Base-by-base conservation (phyloP, 2,113 vertebrate species). In the Apus apus region DNA sequence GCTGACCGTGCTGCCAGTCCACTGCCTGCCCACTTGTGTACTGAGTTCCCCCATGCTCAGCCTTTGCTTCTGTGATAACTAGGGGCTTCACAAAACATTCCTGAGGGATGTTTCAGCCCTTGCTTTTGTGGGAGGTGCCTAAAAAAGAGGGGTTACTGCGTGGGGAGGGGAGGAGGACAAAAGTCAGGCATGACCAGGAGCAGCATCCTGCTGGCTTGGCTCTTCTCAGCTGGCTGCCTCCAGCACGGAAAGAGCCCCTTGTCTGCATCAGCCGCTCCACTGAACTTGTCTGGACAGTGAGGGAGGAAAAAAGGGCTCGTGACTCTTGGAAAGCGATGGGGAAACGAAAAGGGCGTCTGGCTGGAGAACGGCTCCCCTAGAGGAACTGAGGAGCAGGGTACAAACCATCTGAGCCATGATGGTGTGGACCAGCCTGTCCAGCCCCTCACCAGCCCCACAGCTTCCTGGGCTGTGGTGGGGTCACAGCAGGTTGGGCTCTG, bases 371-470 rank as follows among this genome's bases (percentile, higher is more conserved):
- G 32, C n/a, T 89, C 89, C 58, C 34, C 45, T 21, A 72, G 30
- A 60, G 48, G 32, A 56, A 16, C 6, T 0, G 1, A 87, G 23
- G 46, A 90, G 29, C 32, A 43, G 23, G 5, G 14, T 80, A 36
- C 16, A 53, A 85, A 67, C 0, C 0, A 1, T 21, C 17, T 87
- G 88, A 78, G 17, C 38, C 9, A 4, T n/a, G 29, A 45, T 0
- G 1, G 5, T 54, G 27, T 50, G 46, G 32, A 84, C 16, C 25
- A 83, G 11, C 70, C 36, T 40, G 18, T 50, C 36, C 3, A 2
- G 19, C 32, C 16, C 29, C 34, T 17, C 2, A 4, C n/a, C 26
- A 77, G 9, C 61, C 36, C 46, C 20, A 45, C 23, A 40, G 18
- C 16, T 61, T 15, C 50, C 16, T 26, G 34, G 43, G 18, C 34